Percentiles rank a stretch among this genome's conserved stretches.
Conservation (phyloP, 2,888 invertebrate genomes). For the Euproctis similis region DNA sequence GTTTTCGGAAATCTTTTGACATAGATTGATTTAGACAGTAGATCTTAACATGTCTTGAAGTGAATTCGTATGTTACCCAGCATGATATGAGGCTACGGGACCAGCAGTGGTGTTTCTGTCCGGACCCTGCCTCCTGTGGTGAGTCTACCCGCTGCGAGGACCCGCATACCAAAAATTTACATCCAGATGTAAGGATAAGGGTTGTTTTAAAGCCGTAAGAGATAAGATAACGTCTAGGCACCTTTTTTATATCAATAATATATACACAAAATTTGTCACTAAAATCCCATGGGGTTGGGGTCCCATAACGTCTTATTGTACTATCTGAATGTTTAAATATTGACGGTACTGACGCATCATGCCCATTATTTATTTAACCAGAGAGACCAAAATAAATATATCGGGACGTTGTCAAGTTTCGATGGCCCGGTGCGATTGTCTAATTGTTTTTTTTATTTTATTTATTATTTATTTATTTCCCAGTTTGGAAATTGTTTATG, state of each 20-base stretch:
- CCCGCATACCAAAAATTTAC: conserved; percentile 59
- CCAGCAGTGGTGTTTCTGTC: conserved; percentile 47
- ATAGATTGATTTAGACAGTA: conserved; percentile 56
- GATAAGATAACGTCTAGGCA: conserved; percentile 42
- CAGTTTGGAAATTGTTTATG: conserved; percentile 7
- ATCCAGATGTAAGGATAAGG: conserved; percentile 50
- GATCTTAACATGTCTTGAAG: conserved; percentile 52
- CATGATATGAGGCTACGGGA: conserved; percentile 58
- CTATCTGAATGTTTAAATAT: conserved; percentile 41
- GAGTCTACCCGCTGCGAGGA: conserved; percentile 41
- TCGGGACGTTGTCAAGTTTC: conserved; percentile 9
- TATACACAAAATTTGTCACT: conserved; percentile 42
- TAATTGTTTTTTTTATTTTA: too few relatives aligned
- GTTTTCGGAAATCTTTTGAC: conserved; percentile 43
- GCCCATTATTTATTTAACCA: conserved; percentile 23
- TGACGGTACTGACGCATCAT: conserved; percentile 26
- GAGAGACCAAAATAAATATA: conserved; percentile 21
- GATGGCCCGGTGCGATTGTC: conserved; percentile 14
- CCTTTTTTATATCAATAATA: conserved; percentile 46
- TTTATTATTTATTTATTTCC: conserved; percentile 14
- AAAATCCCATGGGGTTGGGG: conserved; percentile 32
- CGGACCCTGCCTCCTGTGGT: conserved; percentile 46
- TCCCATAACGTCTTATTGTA: conserved; percentile 27
- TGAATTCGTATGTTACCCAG: conserved; percentile 70
- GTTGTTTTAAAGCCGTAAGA: conserved; percentile 34